Evolutionary conservation across 1,140 invertebrate genomes (phyloP), one percentile per base, ranked within the genome.

Genomic region (Spodoptera litura): DNA sequence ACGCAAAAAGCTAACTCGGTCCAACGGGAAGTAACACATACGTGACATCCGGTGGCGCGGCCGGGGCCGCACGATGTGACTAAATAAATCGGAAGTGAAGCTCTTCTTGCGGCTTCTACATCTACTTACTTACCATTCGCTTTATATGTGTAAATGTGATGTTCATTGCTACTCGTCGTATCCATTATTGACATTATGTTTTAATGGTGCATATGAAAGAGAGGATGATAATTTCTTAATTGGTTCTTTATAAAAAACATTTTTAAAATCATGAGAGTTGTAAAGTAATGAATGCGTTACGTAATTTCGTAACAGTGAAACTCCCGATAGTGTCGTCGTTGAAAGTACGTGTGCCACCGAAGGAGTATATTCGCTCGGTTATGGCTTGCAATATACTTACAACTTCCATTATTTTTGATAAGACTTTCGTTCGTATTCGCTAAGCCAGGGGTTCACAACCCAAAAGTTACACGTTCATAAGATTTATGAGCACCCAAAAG

Each of bases 11-110:
- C 35, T 77, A 62, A 79, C 61, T 31, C 51, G 35, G 53, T 72
- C 56, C 73, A 81, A 80, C 70, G 86, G 91, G 91, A 92, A 92
- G 89, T 81, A 78, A 81, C 81, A 86, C 83, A 86, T 88, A 92
- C 91, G 91, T 91, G 91, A 90, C 87, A 85, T 92, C 91, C 89
- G 86, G 81, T 80, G 85, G 72, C 78, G 76, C 78, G 83, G 85
- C 78, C 82, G 25, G 62, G 62, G 35, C 13, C 61, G 35, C 78
- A 81, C 81, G 82, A 84, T 83, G 86, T 82, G 58, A 78, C 84
- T 78, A 86, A 87, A 87, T 82, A 81, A 78, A 89, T 92, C 88
- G 88, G 88, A 91, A 88, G 85, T 89, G 58, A 53, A 79, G 52
- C 64, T 70, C 80, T 68, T 80, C 80, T 73, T 81, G 75, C 78